phyloP scores from a whole-genome alignment of 2,888 invertebrate genomes.

The Aleiodes leptofemur region DNA sequence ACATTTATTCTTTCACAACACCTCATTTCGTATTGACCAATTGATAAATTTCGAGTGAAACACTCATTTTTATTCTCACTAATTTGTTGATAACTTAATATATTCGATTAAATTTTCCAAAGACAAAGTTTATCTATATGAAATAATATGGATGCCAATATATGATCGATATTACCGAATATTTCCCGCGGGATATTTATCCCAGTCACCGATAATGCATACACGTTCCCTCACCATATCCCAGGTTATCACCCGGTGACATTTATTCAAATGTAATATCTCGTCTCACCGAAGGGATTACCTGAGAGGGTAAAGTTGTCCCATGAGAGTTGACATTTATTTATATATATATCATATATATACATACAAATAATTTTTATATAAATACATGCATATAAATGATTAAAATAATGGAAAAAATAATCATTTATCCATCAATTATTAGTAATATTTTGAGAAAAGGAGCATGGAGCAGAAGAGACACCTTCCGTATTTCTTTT shows the following conservation, averaged over 20 bases:
- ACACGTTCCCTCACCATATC: conserved; percentile 56
- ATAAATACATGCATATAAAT: too few species aligned
- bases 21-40: too few species aligned
- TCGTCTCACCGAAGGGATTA: conserved; percentile 73
- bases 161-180: conserved; percentile 74
- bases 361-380: neutral
- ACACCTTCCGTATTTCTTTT: too few species aligned
- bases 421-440: too few species aligned
- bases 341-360: neutral
- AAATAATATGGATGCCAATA: conserved; percentile 70
- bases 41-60: too few species aligned
- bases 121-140: conserved; percentile 37
- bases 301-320: conserved; percentile 63
- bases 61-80: too few species aligned
- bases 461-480: too few species aligned
- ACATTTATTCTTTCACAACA: too few species aligned
- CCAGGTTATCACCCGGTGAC: conserved; percentile 71
- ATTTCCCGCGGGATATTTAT: conserved; percentile 73
- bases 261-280: conserved; percentile 76
- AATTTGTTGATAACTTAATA: neutral
- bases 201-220: conserved; percentile 66
- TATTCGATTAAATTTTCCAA: conserved; percentile 57
- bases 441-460: too few species aligned
- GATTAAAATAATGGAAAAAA: too few species aligned
- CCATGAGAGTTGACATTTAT: neutral